Conservation (phyloP, 2,888 invertebrate species). For the Tyria jacobaeae region DNA sequence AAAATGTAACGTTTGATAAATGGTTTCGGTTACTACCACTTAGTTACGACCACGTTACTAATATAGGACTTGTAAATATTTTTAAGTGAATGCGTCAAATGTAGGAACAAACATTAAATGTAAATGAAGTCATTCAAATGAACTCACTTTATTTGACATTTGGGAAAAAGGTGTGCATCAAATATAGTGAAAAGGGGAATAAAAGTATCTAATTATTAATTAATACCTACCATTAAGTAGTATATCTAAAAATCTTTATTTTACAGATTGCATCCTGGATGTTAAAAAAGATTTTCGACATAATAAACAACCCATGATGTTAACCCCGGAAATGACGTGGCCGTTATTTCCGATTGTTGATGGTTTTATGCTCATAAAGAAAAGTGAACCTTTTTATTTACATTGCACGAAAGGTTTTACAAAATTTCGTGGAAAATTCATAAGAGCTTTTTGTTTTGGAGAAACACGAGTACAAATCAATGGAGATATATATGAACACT, state of each 20-base stretch:
- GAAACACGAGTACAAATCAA: conserved; percentile 47
- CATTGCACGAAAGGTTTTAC: conserved; percentile 54
- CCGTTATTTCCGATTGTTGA: conserved; percentile 39
- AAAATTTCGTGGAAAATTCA: conserved; percentile 34
- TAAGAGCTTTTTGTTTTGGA: conserved; percentile 50
- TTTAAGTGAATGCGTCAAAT: too few species aligned
- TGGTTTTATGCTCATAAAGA: conserved; percentile 48
- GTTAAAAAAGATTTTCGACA: conserved; percentile 44
- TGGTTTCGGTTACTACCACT: too few species aligned
- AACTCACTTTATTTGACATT: too few species aligned
- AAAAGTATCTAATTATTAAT: too few species aligned
- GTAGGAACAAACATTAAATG: too few species aligned
- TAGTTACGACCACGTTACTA: too few species aligned
- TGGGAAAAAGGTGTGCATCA: too few species aligned
- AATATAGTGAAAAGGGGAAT: too few species aligned
- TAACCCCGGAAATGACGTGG: conserved; percentile 36
- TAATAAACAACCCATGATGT: conserved; percentile 54
- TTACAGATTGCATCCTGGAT: conserved; percentile 65
- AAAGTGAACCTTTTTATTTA: conserved; percentile 42
- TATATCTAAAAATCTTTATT: background rate
- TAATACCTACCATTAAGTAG: too few species aligned
- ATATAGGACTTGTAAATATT: too few species aligned
- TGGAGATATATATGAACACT: conserved; percentile 43
- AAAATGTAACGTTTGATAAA: too few species aligned
- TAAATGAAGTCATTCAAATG: too few species aligned